A percentile compares a stretch with the other conserved stretches of the same genome.
phyloP scores from a whole-genome alignment of 2,888 invertebrate species.

The Sphaeridia pumilis region DNA sequence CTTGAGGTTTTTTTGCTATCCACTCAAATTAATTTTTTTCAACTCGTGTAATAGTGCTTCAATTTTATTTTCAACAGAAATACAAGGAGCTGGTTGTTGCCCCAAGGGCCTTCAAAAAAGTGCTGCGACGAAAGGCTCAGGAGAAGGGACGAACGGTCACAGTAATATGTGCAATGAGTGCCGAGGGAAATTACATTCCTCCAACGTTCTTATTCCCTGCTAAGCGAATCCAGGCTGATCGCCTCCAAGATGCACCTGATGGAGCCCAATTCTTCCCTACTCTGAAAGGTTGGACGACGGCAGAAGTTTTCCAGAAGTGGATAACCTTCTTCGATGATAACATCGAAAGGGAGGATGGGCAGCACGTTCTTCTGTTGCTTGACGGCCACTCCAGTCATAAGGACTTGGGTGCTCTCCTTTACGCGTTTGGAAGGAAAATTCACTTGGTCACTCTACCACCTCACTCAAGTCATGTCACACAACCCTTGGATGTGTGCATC shows the following conservation, averaged over 20 bases:
- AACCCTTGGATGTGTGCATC: slow-evolving; percentile 35
- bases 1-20: no score
- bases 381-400: slow-evolving; percentile 37
- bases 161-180: slow-evolving; percentile 13
- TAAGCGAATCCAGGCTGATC: not conserved
- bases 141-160: slow-evolving; percentile 15
- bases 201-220: slow-evolving; percentile 16
- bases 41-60: no score
- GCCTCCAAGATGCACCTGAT: slow-evolving; percentile 9
- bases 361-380: slow-evolving; percentile 38
- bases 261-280: not conserved
- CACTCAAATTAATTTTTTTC: no score
- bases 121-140: slow-evolving; percentile 2
- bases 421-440: slow-evolving; percentile 34
- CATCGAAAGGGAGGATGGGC: slow-evolving; percentile 37
- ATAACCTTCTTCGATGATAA: slow-evolving; percentile 37
- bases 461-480: slow-evolving; percentile 36
- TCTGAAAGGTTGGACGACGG: slow-evolving; percentile 9
- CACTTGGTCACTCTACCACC: slow-evolving; percentile 36
- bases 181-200: slow-evolving; percentile 14
- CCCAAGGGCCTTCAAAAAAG: slow-evolving; percentile 3
- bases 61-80: not conserved
- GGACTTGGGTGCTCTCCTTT: slow-evolving; percentile 28
- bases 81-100: slow-evolving; percentile 1
- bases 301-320: slow-evolving; percentile 35